These are phyloP conservation scores for Oithona nana DNA, from an alignment of 2,888 invertebrate species.

Conservation along the genomic window DNA sequence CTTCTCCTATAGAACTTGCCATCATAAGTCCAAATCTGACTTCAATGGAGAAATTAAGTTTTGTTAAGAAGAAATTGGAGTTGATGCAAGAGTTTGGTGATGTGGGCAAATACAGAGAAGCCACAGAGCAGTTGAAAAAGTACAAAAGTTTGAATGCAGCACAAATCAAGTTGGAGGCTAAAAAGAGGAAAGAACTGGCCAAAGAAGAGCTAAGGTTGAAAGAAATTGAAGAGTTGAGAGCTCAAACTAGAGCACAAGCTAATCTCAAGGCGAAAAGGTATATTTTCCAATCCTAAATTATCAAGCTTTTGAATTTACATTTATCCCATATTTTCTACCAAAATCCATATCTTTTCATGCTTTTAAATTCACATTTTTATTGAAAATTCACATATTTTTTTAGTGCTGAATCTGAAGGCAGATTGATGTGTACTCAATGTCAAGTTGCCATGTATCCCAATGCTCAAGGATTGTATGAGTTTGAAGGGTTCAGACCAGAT, in stretches of 20 bases:
- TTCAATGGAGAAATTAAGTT: conserved; percentile 20
- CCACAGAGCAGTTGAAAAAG: conserved; percentile 10
- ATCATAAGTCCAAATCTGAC: conserved; percentile 23
- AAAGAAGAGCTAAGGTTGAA: background rate
- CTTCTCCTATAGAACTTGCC: conserved; percentile 24
- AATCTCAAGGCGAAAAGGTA: conserved; percentile 15
- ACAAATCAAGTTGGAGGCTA: conserved; percentile 11
- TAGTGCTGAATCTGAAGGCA: conserved; percentile 11
- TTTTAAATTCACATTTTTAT: too few relatives aligned
- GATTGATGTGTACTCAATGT: conserved; percentile 7
- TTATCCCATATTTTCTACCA: too few relatives aligned
- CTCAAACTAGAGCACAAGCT: conserved; percentile 8
- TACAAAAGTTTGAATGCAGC: background rate
- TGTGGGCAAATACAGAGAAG: conserved; percentile 7
- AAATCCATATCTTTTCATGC: too few relatives aligned
- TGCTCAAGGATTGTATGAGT: conserved; percentile 11
- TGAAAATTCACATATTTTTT: too few relatives aligned
- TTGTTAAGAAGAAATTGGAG: conserved; percentile 20
- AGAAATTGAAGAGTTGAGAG: conserved; percentile 11
- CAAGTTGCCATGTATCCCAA: conserved; percentile 12
- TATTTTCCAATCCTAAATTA: too few relatives aligned
- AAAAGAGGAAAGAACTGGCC: conserved; percentile 8
- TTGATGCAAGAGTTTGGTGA: conserved; percentile 20
- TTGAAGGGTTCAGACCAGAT: background rate
- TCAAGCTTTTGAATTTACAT: too few relatives aligned